Conservation (phyloP, 1,140 invertebrate species). For the Pogonus chalceus region DNA sequence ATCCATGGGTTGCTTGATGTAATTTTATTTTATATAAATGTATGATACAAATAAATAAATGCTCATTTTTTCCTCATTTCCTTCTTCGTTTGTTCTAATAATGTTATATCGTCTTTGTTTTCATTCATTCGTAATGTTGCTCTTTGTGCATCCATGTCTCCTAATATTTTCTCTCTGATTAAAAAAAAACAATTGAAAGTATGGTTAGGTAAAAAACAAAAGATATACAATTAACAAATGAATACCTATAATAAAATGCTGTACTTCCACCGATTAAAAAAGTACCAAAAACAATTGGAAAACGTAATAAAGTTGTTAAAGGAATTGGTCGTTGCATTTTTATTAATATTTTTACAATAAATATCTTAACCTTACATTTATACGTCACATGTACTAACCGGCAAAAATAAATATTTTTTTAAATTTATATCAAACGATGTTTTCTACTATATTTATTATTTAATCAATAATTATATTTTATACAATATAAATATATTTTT, state of each 20-base stretch:
- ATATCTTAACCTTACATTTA: too few species aligned
- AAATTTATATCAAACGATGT: too few species aligned
- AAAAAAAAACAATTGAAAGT: not conserved
- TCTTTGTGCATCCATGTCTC: not conserved
- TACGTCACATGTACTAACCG: too few species aligned
- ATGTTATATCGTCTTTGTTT: not conserved
- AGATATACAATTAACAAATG: not conserved
- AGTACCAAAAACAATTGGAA: constrained; percentile 12
- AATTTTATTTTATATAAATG: not conserved
- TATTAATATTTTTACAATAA: too few species aligned
- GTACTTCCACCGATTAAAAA: constrained; percentile 8
- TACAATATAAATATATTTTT: too few species aligned
- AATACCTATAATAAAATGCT: constrained; percentile 12
- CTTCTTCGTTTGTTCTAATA: constrained; percentile 1
- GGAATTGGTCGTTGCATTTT: constrained; percentile 13
- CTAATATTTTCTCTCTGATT: not conserved
- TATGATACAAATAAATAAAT: constrained; percentile 1
- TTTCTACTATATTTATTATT: too few species aligned
- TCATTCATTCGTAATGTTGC: not conserved
- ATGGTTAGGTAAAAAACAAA: not conserved
- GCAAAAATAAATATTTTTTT: too few species aligned
- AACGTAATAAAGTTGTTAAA: constrained; percentile 3
- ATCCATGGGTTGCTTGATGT: not conserved
- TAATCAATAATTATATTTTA: too few species aligned
- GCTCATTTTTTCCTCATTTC: not conserved